Base-by-base conservation (phyloP, 35 echinoderm and acorn worm species). In the Apostichopus californicus region DNA sequence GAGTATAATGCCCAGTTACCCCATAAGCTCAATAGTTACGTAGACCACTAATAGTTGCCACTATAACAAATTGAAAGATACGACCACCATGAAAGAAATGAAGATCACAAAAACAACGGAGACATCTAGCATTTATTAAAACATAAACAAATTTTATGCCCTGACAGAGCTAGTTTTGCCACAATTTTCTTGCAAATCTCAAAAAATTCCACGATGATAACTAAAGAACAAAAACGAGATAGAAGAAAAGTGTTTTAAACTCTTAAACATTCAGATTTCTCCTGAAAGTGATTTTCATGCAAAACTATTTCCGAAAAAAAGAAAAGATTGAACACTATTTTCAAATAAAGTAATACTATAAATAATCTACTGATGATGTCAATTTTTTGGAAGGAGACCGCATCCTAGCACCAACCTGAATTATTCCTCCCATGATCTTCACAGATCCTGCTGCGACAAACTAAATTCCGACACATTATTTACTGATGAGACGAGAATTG, bases 1-100 rank as follows among this genome's bases (percentile, higher is more conserved):
- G 14, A 18, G 14, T n/a, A 21, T 85, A 85, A 85, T 85, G 81
- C 81, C 81, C 81, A 85, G 6, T 18, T 59, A 17, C 81, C 81
- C 81, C 15, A 58, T 55, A 58, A n/a, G 52, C 81, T 85, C 55
- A 59, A 85, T 55, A 85, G 81, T 75, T 20, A 13, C n/a, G 17
- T 14, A 3, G 7, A 75, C 71, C 14, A 18, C n/a, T 18, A 75
- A 13, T 20, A 18, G 71, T 75, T 75, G 71, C 20, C 71, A 75
- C 71, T 22, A 75, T 75, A 75, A 18, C 71, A 75, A 75, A 75
- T 18, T 18, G 71, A 75, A 75, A 46, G 6, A 18, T 75, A 75
- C 21, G 9, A 75, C 71, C 6, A 75, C 71, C 17, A 75, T 18
- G 14, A 14, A 20, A 13, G 1, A 24, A 75, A 75, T 75, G 17